Base-by-base conservation (phyloP, 2,888 invertebrate species). In the Ceraclea dissimilis region DNA sequence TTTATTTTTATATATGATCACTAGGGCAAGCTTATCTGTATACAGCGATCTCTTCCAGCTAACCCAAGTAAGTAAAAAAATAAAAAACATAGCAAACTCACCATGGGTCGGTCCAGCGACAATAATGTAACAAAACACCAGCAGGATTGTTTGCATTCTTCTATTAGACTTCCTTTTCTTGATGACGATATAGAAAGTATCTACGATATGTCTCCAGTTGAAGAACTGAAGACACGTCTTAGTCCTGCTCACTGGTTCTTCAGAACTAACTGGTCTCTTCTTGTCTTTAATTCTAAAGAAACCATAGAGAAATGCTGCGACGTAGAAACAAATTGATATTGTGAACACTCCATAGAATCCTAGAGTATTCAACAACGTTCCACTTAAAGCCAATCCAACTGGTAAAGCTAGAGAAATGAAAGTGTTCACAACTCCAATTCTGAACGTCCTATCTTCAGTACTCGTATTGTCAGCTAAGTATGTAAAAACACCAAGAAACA, bases 381-480 rank as follows among this genome's bases (percentile, higher is more conserved):
- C 81, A 67, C 80, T 79, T 33, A 80, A 67, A 18, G 76, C 68
- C 6, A 73, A 72, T 10, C 79, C 80, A 18, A 79, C 64, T 16
- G 79, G 79, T 31, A 79, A 64, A 18, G 76, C 75, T 20, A 80
- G 63, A 1, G 77, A 76, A 20, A 75, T 74, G 57, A 81, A 75
- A 2, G 79, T 70, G 52, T 76, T 78, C 13, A 82, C 74, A n/a
- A 82, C 65, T 13, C 83, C 84, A 48, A 84, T 74, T 64, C 84
- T 71, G 49, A 84, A 74, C 1, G 84, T 84, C 21, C 84, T 72
- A 61, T 79, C 75, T 63, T 82, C 80, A 19, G 78, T 56, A 1
- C 79, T 72, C 43, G 83, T 80, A 8, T 82, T 74, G 63, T 82
- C 81, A 19, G 82, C 79, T 5, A 85, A 72, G 63, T 80, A 84